Evolutionary conservation across 2,113 vertebrate species (phyloP).

Genomic region (Dasypus novemcinctus): DNA sequence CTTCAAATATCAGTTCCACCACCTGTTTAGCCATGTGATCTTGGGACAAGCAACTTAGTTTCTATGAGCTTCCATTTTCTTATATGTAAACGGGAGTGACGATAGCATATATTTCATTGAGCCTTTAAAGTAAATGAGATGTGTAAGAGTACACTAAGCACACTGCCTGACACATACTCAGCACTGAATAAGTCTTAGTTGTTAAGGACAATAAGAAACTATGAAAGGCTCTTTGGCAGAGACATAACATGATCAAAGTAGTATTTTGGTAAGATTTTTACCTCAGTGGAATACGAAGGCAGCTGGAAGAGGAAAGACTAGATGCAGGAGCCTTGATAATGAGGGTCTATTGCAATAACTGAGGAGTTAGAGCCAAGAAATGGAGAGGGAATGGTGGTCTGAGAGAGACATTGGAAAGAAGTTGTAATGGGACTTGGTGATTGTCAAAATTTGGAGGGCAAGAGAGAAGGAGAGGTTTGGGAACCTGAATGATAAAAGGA

Average conservation of each 20-base stretch:
- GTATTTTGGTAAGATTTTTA: constrained; percentile 37
- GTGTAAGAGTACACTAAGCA: neutral
- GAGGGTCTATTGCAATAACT: neutral
- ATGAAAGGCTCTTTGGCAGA: neutral
- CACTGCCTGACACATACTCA: neutral
- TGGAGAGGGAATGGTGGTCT: neutral
- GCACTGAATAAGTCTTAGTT: constrained; percentile 15
- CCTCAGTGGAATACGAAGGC: neutral
- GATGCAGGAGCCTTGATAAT: neutral
- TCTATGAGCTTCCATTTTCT: neutral
- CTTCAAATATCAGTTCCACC: constrained; percentile 17
- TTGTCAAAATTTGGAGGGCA: neutral
- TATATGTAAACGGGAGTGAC: neutral
- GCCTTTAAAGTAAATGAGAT: neutral
- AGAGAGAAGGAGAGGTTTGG: neutral
- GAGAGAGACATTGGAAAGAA: neutral
- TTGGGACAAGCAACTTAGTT: neutral
- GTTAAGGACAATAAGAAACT: constrained; percentile 30
- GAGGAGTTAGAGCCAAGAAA: neutral
- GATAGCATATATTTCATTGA: neutral
- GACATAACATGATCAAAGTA: neutral
- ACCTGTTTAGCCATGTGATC: neutral
- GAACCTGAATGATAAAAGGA: neutral
- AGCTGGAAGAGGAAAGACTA: neutral
- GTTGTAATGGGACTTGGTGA: neutral